phyloP scores from a whole-genome alignment of 1,140 invertebrate species.

The Solen grandis region DNA sequence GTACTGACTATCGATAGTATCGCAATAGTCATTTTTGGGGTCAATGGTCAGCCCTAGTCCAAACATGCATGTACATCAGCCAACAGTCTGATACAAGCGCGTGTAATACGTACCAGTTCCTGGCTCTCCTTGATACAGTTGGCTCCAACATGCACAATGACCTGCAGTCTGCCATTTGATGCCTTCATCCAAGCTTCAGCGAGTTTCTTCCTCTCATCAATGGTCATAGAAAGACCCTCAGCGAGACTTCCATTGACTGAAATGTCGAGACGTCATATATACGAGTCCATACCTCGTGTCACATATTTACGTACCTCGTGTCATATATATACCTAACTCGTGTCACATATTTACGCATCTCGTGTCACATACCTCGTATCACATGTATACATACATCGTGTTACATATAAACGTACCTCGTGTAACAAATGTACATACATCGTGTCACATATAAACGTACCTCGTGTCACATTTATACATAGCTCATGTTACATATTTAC shows the following conservation, averaged over 20 bases:
- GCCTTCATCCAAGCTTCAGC: constrained; percentile 86
- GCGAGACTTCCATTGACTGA: constrained; percentile 90
- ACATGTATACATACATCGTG: neutral
- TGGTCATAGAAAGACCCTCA: constrained; percentile 87
- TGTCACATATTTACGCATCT: neutral
- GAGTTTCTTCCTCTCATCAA: constrained; percentile 86
- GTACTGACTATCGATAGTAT: too few species aligned
- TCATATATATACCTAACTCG: neutral
- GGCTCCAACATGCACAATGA: constrained; percentile 91
- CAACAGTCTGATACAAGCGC: too few species aligned
- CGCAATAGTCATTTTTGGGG: too few species aligned
- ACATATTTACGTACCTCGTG: neutral
- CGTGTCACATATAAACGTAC: too few species aligned
- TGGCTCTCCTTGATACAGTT: constrained; percentile 86
- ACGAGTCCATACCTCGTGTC: neutral
- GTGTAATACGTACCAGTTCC: constrained; percentile 87
- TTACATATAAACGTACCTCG: constrained; percentile 1
- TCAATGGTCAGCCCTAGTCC: too few species aligned
- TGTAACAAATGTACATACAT: neutral
- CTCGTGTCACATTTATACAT: too few species aligned
- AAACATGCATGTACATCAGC: too few species aligned
- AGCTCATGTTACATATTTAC: too few species aligned
- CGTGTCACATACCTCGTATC: neutral
- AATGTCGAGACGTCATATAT: constrained; percentile 26
- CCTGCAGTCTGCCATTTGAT: constrained; percentile 65